These are phyloP conservation scores for Mormyrus proboscirostris DNA, from an alignment of 2,797 vertebrate species.

Conservation along the genomic window DNA sequence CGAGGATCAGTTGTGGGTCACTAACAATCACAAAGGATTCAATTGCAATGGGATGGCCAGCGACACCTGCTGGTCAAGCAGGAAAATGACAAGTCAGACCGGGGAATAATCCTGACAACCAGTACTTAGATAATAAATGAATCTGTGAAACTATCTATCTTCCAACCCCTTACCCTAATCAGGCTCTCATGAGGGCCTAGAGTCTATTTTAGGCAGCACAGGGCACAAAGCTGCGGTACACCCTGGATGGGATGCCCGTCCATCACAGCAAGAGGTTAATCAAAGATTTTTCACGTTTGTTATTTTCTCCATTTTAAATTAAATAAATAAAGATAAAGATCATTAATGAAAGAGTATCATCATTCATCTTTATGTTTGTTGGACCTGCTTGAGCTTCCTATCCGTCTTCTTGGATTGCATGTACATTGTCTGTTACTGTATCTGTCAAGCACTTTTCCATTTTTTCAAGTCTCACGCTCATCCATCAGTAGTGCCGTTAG, in stretches of 20 bases:
- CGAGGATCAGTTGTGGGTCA: not conserved
- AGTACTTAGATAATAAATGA: not conserved
- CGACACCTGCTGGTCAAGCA: not conserved
- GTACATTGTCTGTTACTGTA: not conserved
- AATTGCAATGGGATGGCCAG: not conserved
- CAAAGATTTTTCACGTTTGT: not conserved
- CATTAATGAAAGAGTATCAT: not conserved
- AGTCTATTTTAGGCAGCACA: not conserved
- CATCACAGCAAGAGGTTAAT: not conserved
- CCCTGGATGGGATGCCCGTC: not conserved
- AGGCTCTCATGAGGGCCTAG: not conserved
- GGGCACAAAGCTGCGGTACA: not conserved
- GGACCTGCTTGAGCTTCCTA: not conserved
- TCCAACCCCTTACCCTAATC: not conserved
- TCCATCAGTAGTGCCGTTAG: not conserved
- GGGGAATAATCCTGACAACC: not conserved
- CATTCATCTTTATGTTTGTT: not conserved
- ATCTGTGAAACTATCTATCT: not conserved
- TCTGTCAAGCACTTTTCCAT: not conserved
- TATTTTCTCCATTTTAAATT: not conserved
- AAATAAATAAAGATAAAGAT: not conserved
- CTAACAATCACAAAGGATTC: not conserved
- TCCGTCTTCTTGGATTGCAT: not conserved
- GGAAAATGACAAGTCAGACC: not conserved
- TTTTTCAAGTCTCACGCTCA: not conserved